Base-by-base conservation (phyloP, 2,888 invertebrate genomes). In the Acanthoscelides obtectus region DNA sequence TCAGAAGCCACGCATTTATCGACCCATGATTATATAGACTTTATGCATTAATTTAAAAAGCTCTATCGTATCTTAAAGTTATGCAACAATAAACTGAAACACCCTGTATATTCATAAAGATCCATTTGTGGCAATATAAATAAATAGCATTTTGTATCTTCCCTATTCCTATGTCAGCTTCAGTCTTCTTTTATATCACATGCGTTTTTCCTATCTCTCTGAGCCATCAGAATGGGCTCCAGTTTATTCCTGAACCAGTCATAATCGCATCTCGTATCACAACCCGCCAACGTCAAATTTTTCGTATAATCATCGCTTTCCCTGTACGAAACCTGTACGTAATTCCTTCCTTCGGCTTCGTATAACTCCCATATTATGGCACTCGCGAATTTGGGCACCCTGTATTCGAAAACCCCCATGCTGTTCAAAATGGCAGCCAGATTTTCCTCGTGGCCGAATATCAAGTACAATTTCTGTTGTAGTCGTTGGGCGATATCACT, bases 371-470 rank as follows among this genome's bases (percentile, higher is more conserved):
- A 81, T 64, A 95, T 82, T 22, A 96, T 83, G 6, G 91, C 88
- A 0, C 93, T 88, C 0, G 90, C 86, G 77, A 92, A 94, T 0
- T 89, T 88, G 0, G 94, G 94, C 77, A 89, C 89, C 73, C 90
- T 90, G 12, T 86, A 85, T 74, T 92, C 88, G 78, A 89, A 95
- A n/a, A 94, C 76, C 19, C 89, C 89, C 19, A 96, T 83, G 0
- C 92, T 88, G 82, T 91, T 91, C 0, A 96, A 86, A 63, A 95
- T 78, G 79, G 89, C 92, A 0, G 91, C 92, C 17, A 97, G 84
- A 0, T 94, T 96, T 0, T 91, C 88, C 81, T 96, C 96, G 80
- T 96, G 96, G 0, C 88, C 94, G 75, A 94, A 94, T 79, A 93
- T 94, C 70, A 95, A 87, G 80, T 90, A 89, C 66, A 94, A 76